phyloP scores from a whole-genome alignment of 37 sponge, comb jelly and placozoan species.

The Beroe ovata region DNA sequence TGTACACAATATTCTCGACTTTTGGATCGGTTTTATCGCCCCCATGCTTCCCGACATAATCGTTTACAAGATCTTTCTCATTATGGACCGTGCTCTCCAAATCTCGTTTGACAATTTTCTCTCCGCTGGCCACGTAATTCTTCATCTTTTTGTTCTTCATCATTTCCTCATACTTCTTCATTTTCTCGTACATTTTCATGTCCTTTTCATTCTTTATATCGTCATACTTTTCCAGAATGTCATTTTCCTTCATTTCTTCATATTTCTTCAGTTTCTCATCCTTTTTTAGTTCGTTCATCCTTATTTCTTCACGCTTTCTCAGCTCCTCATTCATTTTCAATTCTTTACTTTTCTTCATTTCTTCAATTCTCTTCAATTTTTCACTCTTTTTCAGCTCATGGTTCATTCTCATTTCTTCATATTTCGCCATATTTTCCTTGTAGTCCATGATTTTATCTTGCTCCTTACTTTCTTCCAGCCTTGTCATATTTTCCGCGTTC shows the following conservation, averaged over 20 bases:
- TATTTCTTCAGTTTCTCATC: not conserved
- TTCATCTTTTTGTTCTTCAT: not conserved
- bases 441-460: too few species aligned
- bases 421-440: too few species aligned
- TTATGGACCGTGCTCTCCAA: too few species aligned
- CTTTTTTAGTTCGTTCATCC: not conserved
- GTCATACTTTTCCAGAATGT: not conserved
- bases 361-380: too few species aligned
- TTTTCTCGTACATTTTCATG: not conserved
- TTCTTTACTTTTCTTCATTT: not conserved
- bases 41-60: too few species aligned
- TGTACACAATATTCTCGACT: not conserved
- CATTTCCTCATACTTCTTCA: not conserved
- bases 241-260: not conserved
- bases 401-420: too few species aligned
- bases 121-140: too few species aligned
- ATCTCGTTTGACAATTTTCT: not conserved
- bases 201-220: not conserved
- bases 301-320: not conserved
- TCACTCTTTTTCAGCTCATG: too few species aligned
- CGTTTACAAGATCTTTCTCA: not conserved
- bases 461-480: too few species aligned
- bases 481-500: too few species aligned
- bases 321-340: not conserved
- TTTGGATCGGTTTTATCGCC: too few species aligned